Conservation (phyloP, 1,140 invertebrate species). For the Pseudomyrmex sp. region DNA sequence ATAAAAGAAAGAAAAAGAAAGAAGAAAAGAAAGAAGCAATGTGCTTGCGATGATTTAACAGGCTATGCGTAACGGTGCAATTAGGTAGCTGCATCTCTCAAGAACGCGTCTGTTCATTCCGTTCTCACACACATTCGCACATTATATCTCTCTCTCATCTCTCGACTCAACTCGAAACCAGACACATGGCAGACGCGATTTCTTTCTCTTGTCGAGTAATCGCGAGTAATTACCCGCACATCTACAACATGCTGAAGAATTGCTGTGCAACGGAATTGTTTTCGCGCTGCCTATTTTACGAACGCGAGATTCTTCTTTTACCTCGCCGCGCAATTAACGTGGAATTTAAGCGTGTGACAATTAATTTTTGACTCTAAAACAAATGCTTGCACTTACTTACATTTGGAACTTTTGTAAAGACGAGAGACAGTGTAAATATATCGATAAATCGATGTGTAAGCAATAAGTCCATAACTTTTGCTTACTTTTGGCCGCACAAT, state of each 20-base stretch:
- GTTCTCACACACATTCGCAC: slow-evolving; percentile 47
- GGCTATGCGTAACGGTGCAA: slow-evolving; percentile 60
- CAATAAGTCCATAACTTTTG: too few relatives aligned
- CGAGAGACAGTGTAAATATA: background rate
- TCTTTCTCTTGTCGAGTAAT: slow-evolving; percentile 48
- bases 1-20: background rate
- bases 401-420: background rate
- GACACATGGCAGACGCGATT: slow-evolving; percentile 63
- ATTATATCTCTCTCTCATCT: slow-evolving; percentile 22
- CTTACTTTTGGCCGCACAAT: too few relatives aligned
- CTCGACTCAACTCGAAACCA: slow-evolving; percentile 61
- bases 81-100: slow-evolving; percentile 61
- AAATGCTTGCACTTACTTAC: background rate
- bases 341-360: slow-evolving; percentile 42
- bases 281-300: slow-evolving; percentile 11
- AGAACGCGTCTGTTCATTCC: slow-evolving; percentile 56
- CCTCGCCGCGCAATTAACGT: background rate
- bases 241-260: slow-evolving; percentile 3
- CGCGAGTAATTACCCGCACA: slow-evolving; percentile 16
- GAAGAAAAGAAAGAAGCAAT: background rate
- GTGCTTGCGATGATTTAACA: slow-evolving; percentile 53
- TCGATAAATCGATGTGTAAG: background rate
- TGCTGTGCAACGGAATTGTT: slow-evolving; percentile 27
- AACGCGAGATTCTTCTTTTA: background rate
- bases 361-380: background rate